Conservation (phyloP, 2,888 invertebrate genomes). For the Ametastegia equiseti region DNA sequence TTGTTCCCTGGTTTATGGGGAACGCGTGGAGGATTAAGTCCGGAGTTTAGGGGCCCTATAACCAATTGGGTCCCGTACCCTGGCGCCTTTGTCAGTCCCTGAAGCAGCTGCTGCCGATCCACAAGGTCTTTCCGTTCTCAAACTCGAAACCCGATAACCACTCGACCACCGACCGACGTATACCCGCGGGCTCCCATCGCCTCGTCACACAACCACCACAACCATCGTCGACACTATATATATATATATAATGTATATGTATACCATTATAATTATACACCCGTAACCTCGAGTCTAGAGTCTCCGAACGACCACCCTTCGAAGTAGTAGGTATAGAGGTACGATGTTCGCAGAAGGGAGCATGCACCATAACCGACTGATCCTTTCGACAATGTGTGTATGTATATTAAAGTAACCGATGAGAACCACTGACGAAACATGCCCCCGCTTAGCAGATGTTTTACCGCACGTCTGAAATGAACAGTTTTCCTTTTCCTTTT, state of each 20-base stretch:
- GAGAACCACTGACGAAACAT: conserved; percentile 65
- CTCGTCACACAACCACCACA: conserved; percentile 13
- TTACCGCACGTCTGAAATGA: conserved; percentile 65
- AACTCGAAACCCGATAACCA: conserved; percentile 72
- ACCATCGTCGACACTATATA: not conserved
- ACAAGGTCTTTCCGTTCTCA: conserved; percentile 72
- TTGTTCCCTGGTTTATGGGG: not conserved
- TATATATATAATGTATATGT: no score
- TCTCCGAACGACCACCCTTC: conserved; percentile 8
- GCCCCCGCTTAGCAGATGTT: conserved; percentile 73
- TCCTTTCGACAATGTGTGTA: not conserved
- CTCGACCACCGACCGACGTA: conserved; percentile 61
- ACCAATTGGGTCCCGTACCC: conserved; percentile 41
- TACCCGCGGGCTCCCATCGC: conserved; percentile 30
- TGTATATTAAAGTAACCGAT: conserved; percentile 30
- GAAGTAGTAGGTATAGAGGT: no score
- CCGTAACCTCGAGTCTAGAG: not conserved
- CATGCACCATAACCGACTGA: no score
- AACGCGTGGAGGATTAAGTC: conserved; percentile 35
- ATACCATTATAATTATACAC: conserved; percentile 29
- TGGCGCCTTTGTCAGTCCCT: conserved; percentile 45
- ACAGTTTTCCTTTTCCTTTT: conserved; percentile 63
- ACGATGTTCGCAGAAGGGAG: not conserved
- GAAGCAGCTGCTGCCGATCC: conserved; percentile 67
- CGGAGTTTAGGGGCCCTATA: conserved; percentile 24